Evolutionary conservation across 2,113 vertebrate species (phyloP), one percentile per base, ranked within the genome.

Genomic region (Ptychochromis oligacanthus): DNA sequence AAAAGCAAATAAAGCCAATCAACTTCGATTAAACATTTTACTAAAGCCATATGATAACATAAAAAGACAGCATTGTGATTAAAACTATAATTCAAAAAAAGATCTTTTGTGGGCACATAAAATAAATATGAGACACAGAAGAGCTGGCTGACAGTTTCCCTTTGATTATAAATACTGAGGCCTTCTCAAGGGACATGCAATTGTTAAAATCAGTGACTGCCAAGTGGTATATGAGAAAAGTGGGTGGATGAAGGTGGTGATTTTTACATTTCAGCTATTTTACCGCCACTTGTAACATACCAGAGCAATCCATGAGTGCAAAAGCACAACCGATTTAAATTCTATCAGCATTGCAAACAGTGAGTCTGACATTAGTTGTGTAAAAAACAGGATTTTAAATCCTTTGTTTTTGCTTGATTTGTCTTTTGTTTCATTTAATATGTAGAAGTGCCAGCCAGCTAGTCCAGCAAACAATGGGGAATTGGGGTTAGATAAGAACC

Each of bases 101-200:
- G 15, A 52, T 14, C 52, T 72, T 46, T 52, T 72, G 67, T 4
- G 11, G 67, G 26, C 67, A 31, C 67, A 72, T 72, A 54, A 72
- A 72, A 72, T 72, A 72, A 31, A 72, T 54, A 72, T 72, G 67
- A 72, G 67, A 54, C 46, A 59, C 26, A 34, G 49, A 81, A 70
- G 26, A 87, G 64, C 38, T 59, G 15, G 7, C 36, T 80, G 85
- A 80, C 40, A 80, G 61, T 40, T 76, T 80, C 67, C 82, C 31
- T 76, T 55, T n/a, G 46, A 72, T 14, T 36, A 75, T 17, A 70
- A 54, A 22, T 49, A 72, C 75, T 55, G 40, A 78, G 6, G 17
- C 38, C 15, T 88, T 67, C 46, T 64, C 10, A 14, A 10, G 60
- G 38, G 77, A 83, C 57, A 65, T 20, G 24, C 67, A 40, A 52